phyloP scores from a whole-genome alignment of 2,888 invertebrate genomes.

The Tholera decimalis region DNA sequence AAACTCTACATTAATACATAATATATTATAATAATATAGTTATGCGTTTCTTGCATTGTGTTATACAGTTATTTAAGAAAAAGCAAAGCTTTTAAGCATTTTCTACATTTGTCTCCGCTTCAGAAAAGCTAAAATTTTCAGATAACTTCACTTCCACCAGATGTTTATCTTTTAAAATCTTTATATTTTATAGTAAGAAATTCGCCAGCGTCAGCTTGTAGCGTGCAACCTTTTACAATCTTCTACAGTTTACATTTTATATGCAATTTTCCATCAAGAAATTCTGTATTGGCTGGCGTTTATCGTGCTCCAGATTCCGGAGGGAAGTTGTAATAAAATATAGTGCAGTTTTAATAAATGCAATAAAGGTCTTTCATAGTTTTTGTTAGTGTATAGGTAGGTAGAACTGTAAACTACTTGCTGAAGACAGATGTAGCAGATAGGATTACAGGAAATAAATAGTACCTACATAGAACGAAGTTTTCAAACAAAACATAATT shows the following conservation, averaged over 20 bases:
- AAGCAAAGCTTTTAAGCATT: not conserved
- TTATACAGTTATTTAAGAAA: not conserved
- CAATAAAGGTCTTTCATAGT: not conserved
- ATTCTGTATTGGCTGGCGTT: slow-evolving; percentile 12
- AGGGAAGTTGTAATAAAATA: slow-evolving; percentile 6
- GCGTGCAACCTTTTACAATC: slow-evolving; percentile 38
- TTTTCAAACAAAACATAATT: too few relatives aligned
- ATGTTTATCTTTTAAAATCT: slow-evolving; percentile 8
- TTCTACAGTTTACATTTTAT: slow-evolving; percentile 20
- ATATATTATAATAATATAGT: too few relatives aligned
- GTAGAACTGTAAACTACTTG: not conserved
- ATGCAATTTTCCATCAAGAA: slow-evolving; percentile 34
- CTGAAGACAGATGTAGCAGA: not conserved
- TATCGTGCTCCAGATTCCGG: slow-evolving; percentile 19
- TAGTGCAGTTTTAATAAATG: slow-evolving; percentile 1
- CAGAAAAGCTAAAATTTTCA: not conserved
- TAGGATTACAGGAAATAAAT: too few relatives aligned
- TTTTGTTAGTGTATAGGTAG: not conserved
- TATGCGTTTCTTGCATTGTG: too few relatives aligned
- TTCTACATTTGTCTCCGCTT: not conserved
- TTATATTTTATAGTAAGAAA: slow-evolving; percentile 18
- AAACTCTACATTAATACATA: too few relatives aligned
- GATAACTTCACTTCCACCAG: not conserved
- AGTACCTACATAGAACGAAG: too few relatives aligned
- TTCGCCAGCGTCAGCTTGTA: slow-evolving; percentile 10